These are phyloP conservation scores for Pomacea canaliculata DNA, from an alignment of 2,888 invertebrate genomes.

Conservation along the genomic window DNA sequence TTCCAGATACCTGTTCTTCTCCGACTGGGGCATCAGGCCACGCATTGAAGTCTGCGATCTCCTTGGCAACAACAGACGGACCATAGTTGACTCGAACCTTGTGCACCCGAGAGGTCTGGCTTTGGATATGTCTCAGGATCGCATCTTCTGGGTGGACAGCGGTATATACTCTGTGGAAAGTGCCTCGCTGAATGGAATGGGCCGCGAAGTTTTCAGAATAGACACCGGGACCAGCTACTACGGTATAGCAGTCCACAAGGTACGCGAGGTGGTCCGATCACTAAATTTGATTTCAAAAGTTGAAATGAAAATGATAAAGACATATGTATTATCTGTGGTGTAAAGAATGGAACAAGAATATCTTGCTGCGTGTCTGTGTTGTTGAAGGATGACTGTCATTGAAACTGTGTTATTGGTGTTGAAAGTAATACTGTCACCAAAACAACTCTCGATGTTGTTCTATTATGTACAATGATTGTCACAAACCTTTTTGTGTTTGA, in stretches of 20 bases:
- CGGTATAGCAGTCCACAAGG: slow-evolving; percentile 57
- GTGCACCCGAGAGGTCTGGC: slow-evolving; percentile 76
- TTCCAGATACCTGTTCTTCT: slow-evolving; percentile 62
- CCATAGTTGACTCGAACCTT: slow-evolving; percentile 47
- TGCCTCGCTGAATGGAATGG: slow-evolving; percentile 82
- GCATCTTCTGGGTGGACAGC: slow-evolving; percentile 89
- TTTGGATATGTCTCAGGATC: slow-evolving; percentile 78
- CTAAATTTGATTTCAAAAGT: not conserved
- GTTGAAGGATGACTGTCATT: too few species aligned
- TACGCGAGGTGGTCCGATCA: slow-evolving; percentile 25
- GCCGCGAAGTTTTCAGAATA: slow-evolving; percentile 70
- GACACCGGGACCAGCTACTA: slow-evolving; percentile 53
- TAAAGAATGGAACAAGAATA: too few species aligned
- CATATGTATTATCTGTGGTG: too few species aligned
- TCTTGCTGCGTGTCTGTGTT: too few species aligned
- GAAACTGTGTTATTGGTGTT: too few species aligned
- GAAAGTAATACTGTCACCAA: too few species aligned
- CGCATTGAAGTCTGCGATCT: slow-evolving; percentile 61
- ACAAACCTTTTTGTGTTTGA: too few species aligned
- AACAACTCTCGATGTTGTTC: too few species aligned
- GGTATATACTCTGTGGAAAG: slow-evolving; percentile 84
- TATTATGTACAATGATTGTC: too few species aligned
- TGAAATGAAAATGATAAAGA: too few species aligned
- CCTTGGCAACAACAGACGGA: slow-evolving; percentile 52
- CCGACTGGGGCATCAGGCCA: slow-evolving; percentile 57